phyloP scores from a whole-genome alignment of 2,888 invertebrate species.

The Parnassius smintheus region DNA sequence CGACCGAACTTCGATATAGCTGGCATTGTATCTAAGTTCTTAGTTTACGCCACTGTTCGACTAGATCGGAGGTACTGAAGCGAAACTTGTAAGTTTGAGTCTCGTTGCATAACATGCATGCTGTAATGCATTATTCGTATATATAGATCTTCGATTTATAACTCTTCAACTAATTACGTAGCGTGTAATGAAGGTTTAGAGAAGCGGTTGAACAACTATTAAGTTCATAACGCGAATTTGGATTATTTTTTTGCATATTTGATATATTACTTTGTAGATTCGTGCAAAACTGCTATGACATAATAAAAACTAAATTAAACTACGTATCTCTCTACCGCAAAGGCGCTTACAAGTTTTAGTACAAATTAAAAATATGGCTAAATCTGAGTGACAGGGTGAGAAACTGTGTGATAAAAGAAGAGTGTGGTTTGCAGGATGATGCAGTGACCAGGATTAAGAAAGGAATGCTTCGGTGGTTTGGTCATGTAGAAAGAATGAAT shows the following conservation, averaged over 20 bases:
- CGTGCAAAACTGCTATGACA: not conserved
- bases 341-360: too few species aligned
- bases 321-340: too few species aligned
- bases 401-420: too few species aligned
- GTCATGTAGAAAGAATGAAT: too few species aligned
- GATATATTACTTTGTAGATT: not conserved
- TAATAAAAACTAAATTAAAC: not conserved
- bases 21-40: constrained; percentile 12
- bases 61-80: constrained; percentile 33
- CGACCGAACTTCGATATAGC: constrained; percentile 14
- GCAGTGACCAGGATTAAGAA: too few species aligned
- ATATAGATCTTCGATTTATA: constrained; percentile 5
- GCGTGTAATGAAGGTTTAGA: constrained; percentile 3
- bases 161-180: constrained; percentile 6
- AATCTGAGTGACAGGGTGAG: too few species aligned
- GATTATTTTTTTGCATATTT: too few species aligned
- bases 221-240: constrained; percentile 3
- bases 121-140: constrained; percentile 12
- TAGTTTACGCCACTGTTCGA: constrained; percentile 16
- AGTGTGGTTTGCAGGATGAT: too few species aligned
- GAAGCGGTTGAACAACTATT: constrained; percentile 6
- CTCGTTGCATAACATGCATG: constrained; percentile 22
- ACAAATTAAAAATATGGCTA: too few species aligned
- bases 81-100: constrained; percentile 28
- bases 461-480: too few species aligned